These are phyloP conservation scores for Cheiracanthium punctorium DNA, from an alignment of 2,888 invertebrate species.

Conservation along the genomic window DNA sequence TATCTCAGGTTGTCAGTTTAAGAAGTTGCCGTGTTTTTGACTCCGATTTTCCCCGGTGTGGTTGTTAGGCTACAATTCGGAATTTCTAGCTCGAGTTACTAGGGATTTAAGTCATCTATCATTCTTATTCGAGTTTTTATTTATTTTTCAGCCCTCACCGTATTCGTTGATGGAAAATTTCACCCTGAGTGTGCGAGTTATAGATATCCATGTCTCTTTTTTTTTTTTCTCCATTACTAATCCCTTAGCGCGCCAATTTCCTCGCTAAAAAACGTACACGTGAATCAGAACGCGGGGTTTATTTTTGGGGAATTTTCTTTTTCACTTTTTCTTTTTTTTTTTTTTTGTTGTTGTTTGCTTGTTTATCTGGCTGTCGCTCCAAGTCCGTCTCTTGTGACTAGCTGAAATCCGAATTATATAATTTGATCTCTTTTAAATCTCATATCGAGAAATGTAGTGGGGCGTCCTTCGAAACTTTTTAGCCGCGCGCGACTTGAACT, in stretches of 20 bases:
- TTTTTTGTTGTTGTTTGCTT: no score
- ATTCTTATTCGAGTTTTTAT: slow-evolving; percentile 24
- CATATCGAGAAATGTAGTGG: slow-evolving; percentile 46
- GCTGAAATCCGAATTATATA: slow-evolving; percentile 67
- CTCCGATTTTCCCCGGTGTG: slow-evolving; percentile 54
- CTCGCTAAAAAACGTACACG: slow-evolving; percentile 25
- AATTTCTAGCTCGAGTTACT: slow-evolving; percentile 44
- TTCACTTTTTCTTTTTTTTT: no score
- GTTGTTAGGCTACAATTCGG: slow-evolving; percentile 42
- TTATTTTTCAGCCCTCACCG: slow-evolving; percentile 23
- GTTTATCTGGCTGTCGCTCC: slow-evolving; percentile 32
- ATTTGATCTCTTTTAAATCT: slow-evolving; percentile 70
- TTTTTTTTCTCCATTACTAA: slow-evolving; percentile 46
- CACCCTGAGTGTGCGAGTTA: slow-evolving; percentile 14
- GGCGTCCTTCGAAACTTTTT: slow-evolving; percentile 26
- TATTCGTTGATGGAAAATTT: slow-evolving; percentile 41
- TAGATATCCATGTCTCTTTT: slow-evolving; percentile 35
- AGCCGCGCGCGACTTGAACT: slow-evolving; percentile 43
- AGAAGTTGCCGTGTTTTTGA: neutral
- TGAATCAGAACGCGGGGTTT: neutral
- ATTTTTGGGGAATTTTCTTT: slow-evolving; percentile 18
- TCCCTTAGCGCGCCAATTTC: slow-evolving; percentile 60
- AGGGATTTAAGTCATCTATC: slow-evolving; percentile 57
- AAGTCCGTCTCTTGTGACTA: slow-evolving; percentile 52
- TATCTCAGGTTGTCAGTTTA: neutral